Evolutionary conservation across 2,797 vertebrate genomes (phyloP), one percentile per base, ranked within the genome.

Genomic region (Choloepus didactylus): DNA sequence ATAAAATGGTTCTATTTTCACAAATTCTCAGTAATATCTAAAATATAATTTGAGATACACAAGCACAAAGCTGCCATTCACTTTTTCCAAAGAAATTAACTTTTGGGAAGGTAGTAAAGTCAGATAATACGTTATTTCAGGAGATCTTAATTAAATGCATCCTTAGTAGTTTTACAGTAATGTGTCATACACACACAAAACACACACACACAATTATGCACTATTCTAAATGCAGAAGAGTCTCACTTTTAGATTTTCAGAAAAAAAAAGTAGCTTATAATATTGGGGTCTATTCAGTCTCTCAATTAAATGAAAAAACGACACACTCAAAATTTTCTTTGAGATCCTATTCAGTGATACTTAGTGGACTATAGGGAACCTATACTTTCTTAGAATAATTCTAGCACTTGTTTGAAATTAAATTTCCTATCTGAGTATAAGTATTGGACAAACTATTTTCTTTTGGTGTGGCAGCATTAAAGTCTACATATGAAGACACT

Each of bases 401-500:
- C 51, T 46, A 96, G 54, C 95, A 95, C 96, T 27, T 66, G 27
- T 94, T 76, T 90, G 23, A 97, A 97, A 95, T 93, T 87, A 88
- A 72, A 94, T 94, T 96, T 97, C 93, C 95, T 96, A 91, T 60
- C 18, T 3, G 6, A 95, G 46, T 73, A 93, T 92, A 89, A 97
- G 93, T 96, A 94, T 91, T 60, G 73, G 96, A 18, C 56, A 96
- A 96, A 77, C 72, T 96, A 79, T 77, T 93, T 93, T 97, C 97
- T 97, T 97, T 96, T 93, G 85, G 88, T 51, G 91, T 66, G 44
- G 86, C 35, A 91, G 91, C 81, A 92, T 87, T 96, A 91, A 96
- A 38, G 14, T 69, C 82, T 95, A 79, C 46, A 89, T 92, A 96
- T 94, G 91, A 95, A 97, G 96, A 98, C 84, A 97, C 86, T 95